Conservation (phyloP, 1,140 invertebrate genomes). For the Ceratosolen solmsi region DNA sequence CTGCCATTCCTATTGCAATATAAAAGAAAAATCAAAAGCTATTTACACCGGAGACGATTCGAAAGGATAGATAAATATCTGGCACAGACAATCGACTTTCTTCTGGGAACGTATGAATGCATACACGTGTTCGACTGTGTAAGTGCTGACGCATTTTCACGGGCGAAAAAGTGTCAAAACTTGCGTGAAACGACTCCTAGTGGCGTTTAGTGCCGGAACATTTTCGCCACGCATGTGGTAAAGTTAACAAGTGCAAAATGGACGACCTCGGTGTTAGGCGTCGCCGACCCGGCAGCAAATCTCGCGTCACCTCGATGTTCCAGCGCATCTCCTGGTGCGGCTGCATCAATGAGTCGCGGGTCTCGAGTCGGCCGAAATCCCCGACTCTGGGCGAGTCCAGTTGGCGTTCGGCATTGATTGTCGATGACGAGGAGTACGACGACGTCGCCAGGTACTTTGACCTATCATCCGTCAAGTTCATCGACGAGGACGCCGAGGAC, state of each 20-base stretch:
- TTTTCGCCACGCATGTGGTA: too few relatives aligned
- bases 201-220: not conserved
- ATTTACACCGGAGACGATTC: too few relatives aligned
- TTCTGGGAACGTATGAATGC: too few relatives aligned
- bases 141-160: too few relatives aligned
- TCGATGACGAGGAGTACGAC: conserved; percentile 40
- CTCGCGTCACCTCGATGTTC: conserved; percentile 28
- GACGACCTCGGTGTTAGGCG: conserved; percentile 23
- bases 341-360: conserved; percentile 27
- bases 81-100: too few relatives aligned
- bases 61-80: too few relatives aligned
- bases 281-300: not conserved
- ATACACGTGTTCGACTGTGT: too few relatives aligned
- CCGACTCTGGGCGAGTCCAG: conserved; percentile 4
- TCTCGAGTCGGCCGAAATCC: conserved; percentile 27
- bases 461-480: conserved; percentile 67
- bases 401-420: conserved; percentile 26
- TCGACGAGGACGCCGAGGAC: conserved; percentile 68
- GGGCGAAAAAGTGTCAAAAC: not conserved
- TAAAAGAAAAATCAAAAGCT: too few relatives aligned
- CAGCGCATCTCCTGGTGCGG: conserved; percentile 48
- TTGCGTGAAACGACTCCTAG: not conserved
- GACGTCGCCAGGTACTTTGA: conserved; percentile 66
- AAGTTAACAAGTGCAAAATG: too few relatives aligned
- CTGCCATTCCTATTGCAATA: too few relatives aligned